Evolutionary conservation across 2,113 vertebrate genomes (phyloP).

Genomic region (Coptodon bakossiorum): DNA sequence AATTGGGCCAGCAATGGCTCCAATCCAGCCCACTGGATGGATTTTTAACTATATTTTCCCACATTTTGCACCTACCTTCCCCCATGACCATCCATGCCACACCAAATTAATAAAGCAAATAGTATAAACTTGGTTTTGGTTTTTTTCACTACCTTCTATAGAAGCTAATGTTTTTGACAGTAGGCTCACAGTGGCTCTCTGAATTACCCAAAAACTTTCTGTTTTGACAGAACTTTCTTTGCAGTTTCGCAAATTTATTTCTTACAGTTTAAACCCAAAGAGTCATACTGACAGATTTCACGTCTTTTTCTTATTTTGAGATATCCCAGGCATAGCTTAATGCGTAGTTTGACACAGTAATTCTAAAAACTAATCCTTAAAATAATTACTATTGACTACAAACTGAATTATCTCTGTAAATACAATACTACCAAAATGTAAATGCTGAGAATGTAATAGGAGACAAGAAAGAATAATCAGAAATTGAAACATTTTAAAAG

Average conservation of each 20-base stretch:
- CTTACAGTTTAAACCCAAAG: background rate
- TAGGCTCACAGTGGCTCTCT: background rate
- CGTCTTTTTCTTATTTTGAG: background rate
- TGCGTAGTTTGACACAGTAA: background rate
- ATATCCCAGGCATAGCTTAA: background rate
- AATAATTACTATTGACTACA: background rate
- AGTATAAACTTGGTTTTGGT: background rate
- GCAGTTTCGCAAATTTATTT: background rate
- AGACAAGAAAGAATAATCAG: background rate
- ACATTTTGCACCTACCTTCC: background rate
- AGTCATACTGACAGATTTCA: background rate
- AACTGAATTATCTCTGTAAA: background rate
- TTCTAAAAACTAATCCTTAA: background rate
- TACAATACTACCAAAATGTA: background rate
- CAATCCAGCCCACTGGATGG: background rate
- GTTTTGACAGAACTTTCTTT: background rate
- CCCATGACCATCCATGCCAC: background rate
- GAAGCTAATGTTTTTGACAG: background rate
- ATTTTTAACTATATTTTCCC: background rate
- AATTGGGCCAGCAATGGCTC: background rate
- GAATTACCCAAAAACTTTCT: background rate
- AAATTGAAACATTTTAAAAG: background rate
- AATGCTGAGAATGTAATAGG: background rate
- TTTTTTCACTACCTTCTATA: background rate
- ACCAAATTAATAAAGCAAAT: background rate